These are phyloP conservation scores for Plagiodera versicolora DNA, from an alignment of 2,888 invertebrate genomes.

Conservation along the genomic window DNA sequence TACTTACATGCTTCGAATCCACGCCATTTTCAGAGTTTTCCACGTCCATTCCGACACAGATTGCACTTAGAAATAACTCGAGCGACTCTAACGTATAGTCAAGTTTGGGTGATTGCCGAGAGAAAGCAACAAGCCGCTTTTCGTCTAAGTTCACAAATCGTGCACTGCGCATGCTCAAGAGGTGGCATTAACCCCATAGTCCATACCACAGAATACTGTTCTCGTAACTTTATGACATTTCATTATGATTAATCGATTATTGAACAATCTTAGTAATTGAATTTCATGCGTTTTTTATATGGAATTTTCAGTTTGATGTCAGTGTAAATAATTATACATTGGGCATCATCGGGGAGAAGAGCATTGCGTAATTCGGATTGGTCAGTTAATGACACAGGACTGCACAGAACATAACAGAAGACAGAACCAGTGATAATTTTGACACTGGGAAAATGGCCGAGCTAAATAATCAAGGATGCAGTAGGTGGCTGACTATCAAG, in stretches of 20 bases:
- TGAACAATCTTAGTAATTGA: too few relatives aligned
- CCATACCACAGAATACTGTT: slow-evolving; percentile 37
- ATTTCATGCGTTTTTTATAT: too few relatives aligned
- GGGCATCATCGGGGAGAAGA: too few relatives aligned
- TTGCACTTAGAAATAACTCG: slow-evolving; percentile 44
- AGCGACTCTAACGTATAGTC: slow-evolving; percentile 32
- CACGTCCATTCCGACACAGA: slow-evolving; percentile 65
- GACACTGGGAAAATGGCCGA: too few relatives aligned
- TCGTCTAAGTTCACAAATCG: slow-evolving; percentile 63
- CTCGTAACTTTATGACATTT: too few relatives aligned
- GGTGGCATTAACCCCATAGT: slow-evolving; percentile 41
- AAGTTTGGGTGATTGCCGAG: slow-evolving; percentile 22
- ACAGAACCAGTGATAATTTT: neutral
- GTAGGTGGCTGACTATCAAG: too few relatives aligned
- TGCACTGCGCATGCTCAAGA: slow-evolving; percentile 63
- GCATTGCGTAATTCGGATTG: too few relatives aligned
- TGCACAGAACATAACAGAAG: neutral
- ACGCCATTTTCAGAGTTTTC: slow-evolving; percentile 65
- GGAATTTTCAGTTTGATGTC: too few relatives aligned
- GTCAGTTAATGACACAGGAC: neutral
- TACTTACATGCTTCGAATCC: slow-evolving; percentile 65
- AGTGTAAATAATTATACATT: too few relatives aligned
- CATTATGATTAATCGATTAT: too few relatives aligned
- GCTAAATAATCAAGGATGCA: too few relatives aligned
- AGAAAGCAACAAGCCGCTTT: slow-evolving; percentile 36